Percentiles rank a stretch among this genome's conserved stretches.
Evolutionary conservation across 2,888 invertebrate genomes (phyloP).

Genomic region (Andricus quercusramuli): DNA sequence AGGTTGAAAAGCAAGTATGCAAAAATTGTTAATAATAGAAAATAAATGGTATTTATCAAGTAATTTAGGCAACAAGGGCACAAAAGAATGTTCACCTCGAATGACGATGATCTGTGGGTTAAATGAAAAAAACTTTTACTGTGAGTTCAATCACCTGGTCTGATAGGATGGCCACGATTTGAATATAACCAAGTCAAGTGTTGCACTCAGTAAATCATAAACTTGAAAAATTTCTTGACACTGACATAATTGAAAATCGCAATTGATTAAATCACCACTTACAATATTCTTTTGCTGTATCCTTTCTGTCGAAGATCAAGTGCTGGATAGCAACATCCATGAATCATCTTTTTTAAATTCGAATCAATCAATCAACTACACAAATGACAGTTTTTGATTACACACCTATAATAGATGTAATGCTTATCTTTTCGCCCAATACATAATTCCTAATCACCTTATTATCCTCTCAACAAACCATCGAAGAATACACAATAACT

Average conservation of each 20-base stretch:
- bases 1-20: too few relatives aligned
- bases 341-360: not conserved
- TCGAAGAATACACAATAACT: not conserved
- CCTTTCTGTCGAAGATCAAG: not conserved
- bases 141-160: too few relatives aligned
- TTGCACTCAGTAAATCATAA: not conserved
- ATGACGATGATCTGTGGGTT: too few relatives aligned
- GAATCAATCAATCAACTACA: not conserved
- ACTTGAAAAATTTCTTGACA: not conserved
- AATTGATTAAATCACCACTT: not conserved
- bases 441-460: not conserved
- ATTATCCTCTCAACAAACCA: not conserved
- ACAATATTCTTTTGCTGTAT: not conserved
- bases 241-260: not conserved
- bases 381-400: not conserved
- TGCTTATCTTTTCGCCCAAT: not conserved
- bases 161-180: too few relatives aligned
- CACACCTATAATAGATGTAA: not conserved
- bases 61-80: too few relatives aligned
- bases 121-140: too few relatives aligned
- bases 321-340: not conserved
- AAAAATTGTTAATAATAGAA: too few relatives aligned
- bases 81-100: too few relatives aligned
- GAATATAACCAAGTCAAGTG: not conserved
- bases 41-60: too few relatives aligned